Conservation (phyloP, 2,113 vertebrate genomes). For the Pogona vitticeps region DNA sequence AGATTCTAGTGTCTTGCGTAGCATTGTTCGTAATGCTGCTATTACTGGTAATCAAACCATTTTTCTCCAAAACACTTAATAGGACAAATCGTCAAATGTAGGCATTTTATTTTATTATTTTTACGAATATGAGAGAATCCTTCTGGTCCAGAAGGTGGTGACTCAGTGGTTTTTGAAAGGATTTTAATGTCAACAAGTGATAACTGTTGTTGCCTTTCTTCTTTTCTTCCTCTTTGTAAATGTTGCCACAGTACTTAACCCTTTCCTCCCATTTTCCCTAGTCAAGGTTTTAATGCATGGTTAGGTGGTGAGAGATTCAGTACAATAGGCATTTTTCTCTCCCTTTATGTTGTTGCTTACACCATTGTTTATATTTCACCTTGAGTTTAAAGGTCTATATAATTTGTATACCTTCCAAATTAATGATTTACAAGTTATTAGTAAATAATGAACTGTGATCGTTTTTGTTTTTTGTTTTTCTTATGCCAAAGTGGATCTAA, state of each 20-base stretch:
- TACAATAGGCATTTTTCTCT: not conserved
- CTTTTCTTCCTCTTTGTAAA: not conserved
- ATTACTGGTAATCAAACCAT: not conserved
- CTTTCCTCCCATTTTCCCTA: not conserved
- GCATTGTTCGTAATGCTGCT: not conserved
- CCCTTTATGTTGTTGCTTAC: not conserved
- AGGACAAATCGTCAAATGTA: slow-evolving; percentile 1
- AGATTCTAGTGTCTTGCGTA: slow-evolving; percentile 15
- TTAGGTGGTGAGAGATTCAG: not conserved
- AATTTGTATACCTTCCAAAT: not conserved
- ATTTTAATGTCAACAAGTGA: not conserved
- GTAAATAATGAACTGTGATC: not conserved
- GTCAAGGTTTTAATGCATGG: not conserved
- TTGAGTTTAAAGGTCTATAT: not conserved
- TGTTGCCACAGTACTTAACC: not conserved
- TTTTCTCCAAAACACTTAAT: not conserved
- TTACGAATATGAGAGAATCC: not conserved
- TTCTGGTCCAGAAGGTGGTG: not conserved
- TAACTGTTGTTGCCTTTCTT: no score
- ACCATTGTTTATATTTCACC: not conserved
- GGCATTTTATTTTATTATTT: not conserved
- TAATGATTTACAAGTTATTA: not conserved
- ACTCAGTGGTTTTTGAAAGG: slow-evolving; percentile 17
- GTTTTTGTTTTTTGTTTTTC: no score
- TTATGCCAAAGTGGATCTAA: not conserved